Evolutionary conservation across 2,797 vertebrate species (phyloP).

Genomic region (Limosa lapponica): DNA sequence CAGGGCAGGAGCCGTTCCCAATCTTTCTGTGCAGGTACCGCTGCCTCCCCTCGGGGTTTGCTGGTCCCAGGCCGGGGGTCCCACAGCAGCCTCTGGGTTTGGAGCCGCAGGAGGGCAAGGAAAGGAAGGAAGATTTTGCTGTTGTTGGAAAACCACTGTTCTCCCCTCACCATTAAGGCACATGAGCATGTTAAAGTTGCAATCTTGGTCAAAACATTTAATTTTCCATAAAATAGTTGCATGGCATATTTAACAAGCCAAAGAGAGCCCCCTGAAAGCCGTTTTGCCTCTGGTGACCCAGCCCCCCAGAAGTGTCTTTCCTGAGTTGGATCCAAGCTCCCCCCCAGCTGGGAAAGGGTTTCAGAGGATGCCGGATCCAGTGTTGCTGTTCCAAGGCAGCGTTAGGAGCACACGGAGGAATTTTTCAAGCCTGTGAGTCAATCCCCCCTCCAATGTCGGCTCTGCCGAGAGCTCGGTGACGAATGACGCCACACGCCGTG

Average conservation of each 20-base stretch:
- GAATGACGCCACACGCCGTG: rapidly evolving
- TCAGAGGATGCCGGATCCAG: no score
- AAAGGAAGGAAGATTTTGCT: background rate
- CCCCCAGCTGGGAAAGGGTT: background rate
- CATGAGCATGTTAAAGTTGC: background rate
- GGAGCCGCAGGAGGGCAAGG: background rate
- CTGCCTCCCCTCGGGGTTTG: background rate
- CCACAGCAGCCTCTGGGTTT: background rate
- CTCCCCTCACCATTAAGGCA: background rate
- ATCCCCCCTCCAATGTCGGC: background rate
- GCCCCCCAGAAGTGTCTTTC: background rate
- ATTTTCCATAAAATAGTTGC: background rate
- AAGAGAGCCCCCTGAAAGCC: background rate
- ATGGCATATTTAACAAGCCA: background rate
- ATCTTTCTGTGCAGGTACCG: background rate
- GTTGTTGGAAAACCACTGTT: background rate
- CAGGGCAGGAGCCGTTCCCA: background rate
- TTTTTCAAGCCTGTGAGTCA: background rate
- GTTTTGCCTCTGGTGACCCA: background rate
- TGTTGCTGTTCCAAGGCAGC: background rate
- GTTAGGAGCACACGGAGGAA: background rate
- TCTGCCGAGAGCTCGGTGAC: background rate
- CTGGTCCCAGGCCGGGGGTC: background rate
- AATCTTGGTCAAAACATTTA: background rate
- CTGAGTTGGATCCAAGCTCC: background rate